phyloP scores from a whole-genome alignment of 2,113 vertebrate species.

The Sinocyclocheilus maitianheensis region DNA sequence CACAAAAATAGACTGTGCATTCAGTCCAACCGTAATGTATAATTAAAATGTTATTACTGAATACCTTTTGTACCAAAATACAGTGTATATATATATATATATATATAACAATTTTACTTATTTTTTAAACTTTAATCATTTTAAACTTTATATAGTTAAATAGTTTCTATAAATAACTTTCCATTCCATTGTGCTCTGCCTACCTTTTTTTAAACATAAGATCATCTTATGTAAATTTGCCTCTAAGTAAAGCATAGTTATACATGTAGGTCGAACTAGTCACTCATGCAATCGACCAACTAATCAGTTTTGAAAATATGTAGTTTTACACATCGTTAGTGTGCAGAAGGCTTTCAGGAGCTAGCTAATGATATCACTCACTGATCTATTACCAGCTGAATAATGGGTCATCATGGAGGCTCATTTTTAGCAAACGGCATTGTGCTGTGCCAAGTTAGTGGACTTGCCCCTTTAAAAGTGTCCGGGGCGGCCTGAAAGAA shows the following conservation, averaged over 20 bases:
- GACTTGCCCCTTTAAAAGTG: slow-evolving; percentile 73
- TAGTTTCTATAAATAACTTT: not conserved
- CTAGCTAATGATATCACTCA: slow-evolving; percentile 46
- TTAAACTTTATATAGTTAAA: no score
- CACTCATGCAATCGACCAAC: not conserved
- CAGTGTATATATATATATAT: no score
- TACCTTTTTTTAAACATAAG: not conserved
- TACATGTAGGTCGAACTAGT: not conserved
- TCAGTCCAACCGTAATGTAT: not conserved
- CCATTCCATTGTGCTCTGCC: not conserved
- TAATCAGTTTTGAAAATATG: not conserved
- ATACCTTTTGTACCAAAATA: not conserved
- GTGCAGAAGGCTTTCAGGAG: slow-evolving; percentile 49
- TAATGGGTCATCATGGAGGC: slow-evolving; percentile 32
- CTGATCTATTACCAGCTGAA: slow-evolving; percentile 37
- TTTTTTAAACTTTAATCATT: no score
- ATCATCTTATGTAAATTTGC: not conserved
- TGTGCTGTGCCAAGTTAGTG: slow-evolving; percentile 50
- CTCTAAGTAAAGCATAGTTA: not conserved
- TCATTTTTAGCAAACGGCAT: slow-evolving; percentile 27
- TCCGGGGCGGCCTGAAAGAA: slow-evolving; percentile 77
- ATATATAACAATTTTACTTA: no score
- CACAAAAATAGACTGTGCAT: not conserved
- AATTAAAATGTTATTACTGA: not conserved
- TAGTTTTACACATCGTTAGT: not conserved